Base-by-base conservation (phyloP, 1,140 invertebrate species). In the Steinernema feltiae region DNA sequence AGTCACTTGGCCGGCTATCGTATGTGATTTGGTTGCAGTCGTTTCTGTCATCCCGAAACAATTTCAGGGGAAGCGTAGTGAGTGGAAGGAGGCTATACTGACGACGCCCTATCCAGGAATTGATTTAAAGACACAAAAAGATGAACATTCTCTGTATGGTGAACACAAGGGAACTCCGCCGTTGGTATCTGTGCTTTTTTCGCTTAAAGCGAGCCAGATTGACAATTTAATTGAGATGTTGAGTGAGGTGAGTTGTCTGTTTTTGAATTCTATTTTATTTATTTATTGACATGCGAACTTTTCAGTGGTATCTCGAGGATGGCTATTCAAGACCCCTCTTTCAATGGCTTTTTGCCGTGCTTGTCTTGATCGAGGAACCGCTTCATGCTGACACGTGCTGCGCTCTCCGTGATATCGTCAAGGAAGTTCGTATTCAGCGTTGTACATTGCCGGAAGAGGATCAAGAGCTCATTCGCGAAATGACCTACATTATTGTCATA, bases 101-200 rank as follows among this genome's bases (percentile, higher is more conserved):
- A 31, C 69, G 53, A 69, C 53, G 18, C 46, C 78, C 53, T 29
- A 35, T 63, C 27, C 35, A 35, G 53, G 48, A 31, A 29, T 80
- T 24, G 24, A 24, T 0, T 71, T 78, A 53, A 48, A 48, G 24
- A 31, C 77, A n/a, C 41, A 7, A n/a, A 21, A 63, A 18, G 17
- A 7, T 27, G 17, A 15, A 18, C n/a, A 79, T 31, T 1, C 27
- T 1, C 24, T 18, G 0, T 79, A 75, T 71, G 71, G 78, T 31
- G 29, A 53, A 21, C 78, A 79, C 69, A 80, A 80, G 27, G 78
- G 78, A 27, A 79, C 78, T 41, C 78, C 78, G 35, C 78, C 78
- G 3, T 74, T 69, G 1, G 30, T 75, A 24, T 21, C 70, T 31
- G 30, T 79, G 12, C 30, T 80, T 18, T 30, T 21, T 27, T 31